These are phyloP conservation scores for Diprion similis DNA, from an alignment of 1,140 invertebrate species.

Conservation along the genomic window DNA sequence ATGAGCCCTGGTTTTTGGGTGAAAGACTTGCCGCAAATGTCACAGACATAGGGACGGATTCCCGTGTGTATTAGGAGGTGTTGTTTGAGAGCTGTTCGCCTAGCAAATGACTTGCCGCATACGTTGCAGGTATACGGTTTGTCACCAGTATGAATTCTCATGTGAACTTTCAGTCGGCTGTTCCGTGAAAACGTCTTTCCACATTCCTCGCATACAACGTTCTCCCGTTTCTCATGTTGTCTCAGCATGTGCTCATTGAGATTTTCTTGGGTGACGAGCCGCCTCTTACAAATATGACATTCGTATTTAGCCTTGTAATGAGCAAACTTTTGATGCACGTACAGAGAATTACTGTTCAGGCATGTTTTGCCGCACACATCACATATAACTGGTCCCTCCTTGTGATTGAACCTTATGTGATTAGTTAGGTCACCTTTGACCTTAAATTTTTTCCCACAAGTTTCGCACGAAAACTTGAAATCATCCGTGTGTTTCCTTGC, in stretches of 20 bases:
- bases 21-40: conserved; percentile 80
- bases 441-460: conserved; percentile 65
- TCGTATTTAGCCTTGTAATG: conserved; percentile 59
- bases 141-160: conserved; percentile 68
- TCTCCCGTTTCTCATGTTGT: conserved; percentile 56
- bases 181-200: conserved; percentile 66
- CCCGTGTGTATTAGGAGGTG: conserved; percentile 85
- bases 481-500: conserved; percentile 56
- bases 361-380: conserved; percentile 69
- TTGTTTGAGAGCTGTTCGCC: conserved; percentile 54
- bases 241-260: conserved; percentile 60
- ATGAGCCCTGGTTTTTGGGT: conserved; percentile 71
- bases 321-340: conserved; percentile 59
- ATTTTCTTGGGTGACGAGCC: conserved; percentile 59
- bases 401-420: conserved; percentile 69
- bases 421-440: conserved; percentile 66
- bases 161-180: conserved; percentile 68
- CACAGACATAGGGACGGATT: conserved; percentile 83
- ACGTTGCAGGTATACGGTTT: conserved; percentile 67
- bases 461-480: conserved; percentile 61
- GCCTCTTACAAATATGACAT: conserved; percentile 54
- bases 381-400: conserved; percentile 73
- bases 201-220: conserved; percentile 65
- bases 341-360: conserved; percentile 56
- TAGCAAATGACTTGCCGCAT: conserved; percentile 66